These are phyloP conservation scores for Albula goreensis DNA, from an alignment of 2,113 vertebrate species.

Conservation along the genomic window DNA sequence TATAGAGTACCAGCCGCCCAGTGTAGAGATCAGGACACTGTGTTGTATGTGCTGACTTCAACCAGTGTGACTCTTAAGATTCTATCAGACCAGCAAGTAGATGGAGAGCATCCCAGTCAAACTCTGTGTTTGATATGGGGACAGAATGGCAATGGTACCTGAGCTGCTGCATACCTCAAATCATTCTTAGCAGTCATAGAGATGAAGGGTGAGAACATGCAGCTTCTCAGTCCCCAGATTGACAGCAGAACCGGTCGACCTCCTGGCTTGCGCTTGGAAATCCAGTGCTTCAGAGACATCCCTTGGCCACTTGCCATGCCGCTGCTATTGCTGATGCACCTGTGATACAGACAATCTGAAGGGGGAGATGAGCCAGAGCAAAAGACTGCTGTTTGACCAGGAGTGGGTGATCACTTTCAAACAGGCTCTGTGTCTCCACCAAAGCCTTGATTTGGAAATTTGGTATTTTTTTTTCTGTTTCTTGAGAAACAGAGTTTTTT, in stretches of 20 bases:
- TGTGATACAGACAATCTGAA: neutral
- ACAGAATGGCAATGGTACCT: neutral
- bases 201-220: neutral
- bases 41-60: neutral
- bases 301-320: neutral
- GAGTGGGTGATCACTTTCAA: neutral
- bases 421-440: neutral
- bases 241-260: neutral
- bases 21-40: neutral
- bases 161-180: neutral
- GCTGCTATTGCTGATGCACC: neutral
- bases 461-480: neutral
- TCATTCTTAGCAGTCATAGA: neutral
- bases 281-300: neutral
- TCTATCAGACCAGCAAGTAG: neutral
- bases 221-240: neutral
- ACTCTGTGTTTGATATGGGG: neutral
- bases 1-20: neutral
- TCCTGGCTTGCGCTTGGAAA: neutral
- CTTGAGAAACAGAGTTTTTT: neutral
- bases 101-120: neutral
- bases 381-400: neutral
- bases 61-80: neutral
- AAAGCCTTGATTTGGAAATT: neutral
- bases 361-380: neutral